These are phyloP conservation scores for Oryctes rhinoceros DNA, from an alignment of 1,140 invertebrate genomes.

Conservation along the genomic window DNA sequence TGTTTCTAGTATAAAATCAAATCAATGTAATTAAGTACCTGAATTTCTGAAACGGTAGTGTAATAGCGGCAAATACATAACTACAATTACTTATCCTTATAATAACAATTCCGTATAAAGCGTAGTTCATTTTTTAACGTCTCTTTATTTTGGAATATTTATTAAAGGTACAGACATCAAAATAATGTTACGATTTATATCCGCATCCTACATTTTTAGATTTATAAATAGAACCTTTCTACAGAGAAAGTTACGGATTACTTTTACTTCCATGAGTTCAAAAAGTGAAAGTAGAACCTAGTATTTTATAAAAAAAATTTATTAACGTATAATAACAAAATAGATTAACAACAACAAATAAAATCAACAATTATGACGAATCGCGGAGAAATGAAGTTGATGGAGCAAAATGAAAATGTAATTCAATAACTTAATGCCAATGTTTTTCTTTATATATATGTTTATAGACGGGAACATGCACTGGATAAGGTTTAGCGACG, in stretches of 20 bases:
- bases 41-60: too few relatives aligned
- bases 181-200: too few relatives aligned
- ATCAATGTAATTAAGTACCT: too few relatives aligned
- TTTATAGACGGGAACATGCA: slow-evolving; percentile 81
- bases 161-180: too few relatives aligned
- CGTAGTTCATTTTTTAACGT: too few relatives aligned
- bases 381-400: background rate
- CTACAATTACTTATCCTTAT: too few relatives aligned
- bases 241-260: slow-evolving; percentile 12
- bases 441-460: slow-evolving; percentile 74
- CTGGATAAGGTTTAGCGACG: slow-evolving; percentile 77
- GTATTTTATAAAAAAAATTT: slow-evolving; percentile 12
- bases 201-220: background rate
- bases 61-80: too few relatives aligned
- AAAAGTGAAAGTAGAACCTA: slow-evolving; percentile 7
- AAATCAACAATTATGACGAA: slow-evolving; percentile 38
- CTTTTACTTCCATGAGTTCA: background rate
- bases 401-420: slow-evolving; percentile 6
- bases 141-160: too few relatives aligned
- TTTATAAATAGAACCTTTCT: background rate
- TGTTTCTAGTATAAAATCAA: too few relatives aligned
- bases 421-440: slow-evolving; percentile 35
- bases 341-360: slow-evolving; percentile 36
- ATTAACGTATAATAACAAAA: slow-evolving; percentile 2
- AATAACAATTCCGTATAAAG: too few relatives aligned